Conservation (phyloP, 2,113 vertebrate species). For the Micromys minutus region DNA sequence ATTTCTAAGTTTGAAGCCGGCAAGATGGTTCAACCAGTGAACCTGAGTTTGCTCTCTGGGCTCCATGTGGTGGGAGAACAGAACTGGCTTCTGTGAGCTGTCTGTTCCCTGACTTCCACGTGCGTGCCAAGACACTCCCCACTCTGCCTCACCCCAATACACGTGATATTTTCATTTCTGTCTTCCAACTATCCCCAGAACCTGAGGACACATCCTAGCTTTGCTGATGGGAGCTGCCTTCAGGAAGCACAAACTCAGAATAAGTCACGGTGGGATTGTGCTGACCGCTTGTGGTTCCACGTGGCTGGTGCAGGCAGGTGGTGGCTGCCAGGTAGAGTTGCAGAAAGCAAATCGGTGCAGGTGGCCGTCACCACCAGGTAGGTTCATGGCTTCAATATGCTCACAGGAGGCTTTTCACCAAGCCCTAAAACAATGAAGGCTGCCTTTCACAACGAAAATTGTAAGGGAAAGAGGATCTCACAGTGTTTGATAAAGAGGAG, state of each 20-base stretch:
- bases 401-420: not conserved
- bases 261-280: fast-evolving
- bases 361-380: not conserved
- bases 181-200: not conserved
- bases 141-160: not conserved
- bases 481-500: not conserved
- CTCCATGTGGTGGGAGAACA: not conserved
- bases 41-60: not conserved
- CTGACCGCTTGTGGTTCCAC: not conserved
- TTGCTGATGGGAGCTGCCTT: not conserved
- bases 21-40: not conserved
- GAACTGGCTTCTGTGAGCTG: not conserved
- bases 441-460: not conserved
- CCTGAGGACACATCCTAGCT: not conserved
- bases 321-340: not conserved
- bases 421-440: not conserved
- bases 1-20: not conserved
- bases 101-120: not conserved
- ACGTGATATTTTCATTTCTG: not conserved
- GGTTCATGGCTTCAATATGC: not conserved
- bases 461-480: not conserved
- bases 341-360: not conserved
- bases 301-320: not conserved
- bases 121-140: not conserved
- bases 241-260: not conserved